phyloP scores from a whole-genome alignment of 2,888 invertebrate genomes.

The Mythimna vitellina region DNA sequence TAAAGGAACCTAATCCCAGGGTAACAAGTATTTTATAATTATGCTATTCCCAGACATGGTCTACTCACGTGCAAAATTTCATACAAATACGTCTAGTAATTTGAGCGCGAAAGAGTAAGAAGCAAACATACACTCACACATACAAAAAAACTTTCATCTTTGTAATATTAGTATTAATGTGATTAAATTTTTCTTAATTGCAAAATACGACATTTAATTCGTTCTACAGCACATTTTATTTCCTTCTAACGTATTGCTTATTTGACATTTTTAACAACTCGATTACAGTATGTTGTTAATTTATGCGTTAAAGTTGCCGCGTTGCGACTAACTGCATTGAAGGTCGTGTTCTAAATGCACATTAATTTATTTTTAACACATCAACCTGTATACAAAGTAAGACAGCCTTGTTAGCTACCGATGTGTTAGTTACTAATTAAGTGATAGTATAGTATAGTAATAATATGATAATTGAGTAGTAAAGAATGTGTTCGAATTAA shows the following conservation, averaged over 20 bases:
- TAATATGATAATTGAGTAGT: not conserved
- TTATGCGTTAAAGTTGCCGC: conserved; percentile 36
- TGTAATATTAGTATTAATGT: too few species aligned
- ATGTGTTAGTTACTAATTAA: conserved; percentile 27
- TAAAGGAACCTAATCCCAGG: too few species aligned
- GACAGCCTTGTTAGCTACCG: conserved; percentile 27
- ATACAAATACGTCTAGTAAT: too few species aligned
- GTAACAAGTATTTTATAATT: too few species aligned
- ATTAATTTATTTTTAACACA: conserved; percentile 56
- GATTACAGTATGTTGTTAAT: conserved; percentile 31
- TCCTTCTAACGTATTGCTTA: not conserved
- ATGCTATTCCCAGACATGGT: too few species aligned
- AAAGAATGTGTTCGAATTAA: not conserved
- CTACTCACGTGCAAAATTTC: too few species aligned
- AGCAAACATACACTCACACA: too few species aligned
- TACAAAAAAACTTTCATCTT: too few species aligned
- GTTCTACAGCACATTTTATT: not conserved
- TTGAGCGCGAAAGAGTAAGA: too few species aligned
- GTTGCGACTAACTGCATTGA: conserved; percentile 46
- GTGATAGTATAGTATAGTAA: conserved; percentile 1
- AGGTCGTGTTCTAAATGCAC: conserved; percentile 59
- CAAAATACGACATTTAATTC: not conserved
- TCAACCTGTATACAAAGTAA: conserved; percentile 13
- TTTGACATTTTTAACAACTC: conserved; percentile 10
- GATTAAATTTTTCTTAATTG: too few species aligned